Conservation (phyloP, 1,140 invertebrate species). For the Apis mellifera region Amel_HAv3.1 CM009936.2:8099001-8099500, state of each 20-base stretch:
- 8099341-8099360: no score
- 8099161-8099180: slow-evolving; percentile 23
- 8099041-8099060: not conserved
- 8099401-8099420: not conserved
- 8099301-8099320: no score
- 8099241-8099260: no score
- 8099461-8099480: slow-evolving; percentile 41
- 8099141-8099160: slow-evolving; percentile 6
- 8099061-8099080: not conserved
- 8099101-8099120: slow-evolving; percentile 24
- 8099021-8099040: not conserved
- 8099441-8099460: not conserved
- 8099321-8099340: no score
- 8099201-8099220: no score
- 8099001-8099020: not conserved
- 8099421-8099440: not conserved
- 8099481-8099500: slow-evolving; percentile 52
- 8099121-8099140: not conserved
- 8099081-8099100: not conserved
- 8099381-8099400: not conserved
- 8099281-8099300: no score
- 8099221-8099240: no score
- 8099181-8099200: not conserved
- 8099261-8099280: no score
- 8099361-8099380: not conserved